phyloP scores from a whole-genome alignment of 1,140 invertebrate species.

The Sycophila sp. region DNA sequence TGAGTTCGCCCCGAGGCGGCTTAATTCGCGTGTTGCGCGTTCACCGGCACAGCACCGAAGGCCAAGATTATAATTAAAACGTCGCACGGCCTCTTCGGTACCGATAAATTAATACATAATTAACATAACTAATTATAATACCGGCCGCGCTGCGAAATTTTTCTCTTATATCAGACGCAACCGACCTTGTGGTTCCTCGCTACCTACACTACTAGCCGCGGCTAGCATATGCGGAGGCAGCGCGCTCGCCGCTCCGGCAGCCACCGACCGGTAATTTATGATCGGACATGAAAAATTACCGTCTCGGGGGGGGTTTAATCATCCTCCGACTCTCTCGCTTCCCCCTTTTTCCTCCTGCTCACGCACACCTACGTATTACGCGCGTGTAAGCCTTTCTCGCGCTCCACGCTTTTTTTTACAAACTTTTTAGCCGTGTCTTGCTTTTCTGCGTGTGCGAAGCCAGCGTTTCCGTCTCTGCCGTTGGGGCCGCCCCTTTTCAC shows the following conservation, averaged over 20 bases:
- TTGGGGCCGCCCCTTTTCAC: conserved; percentile 35
- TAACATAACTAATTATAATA: conserved; percentile 67
- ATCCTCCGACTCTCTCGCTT: conserved; percentile 50
- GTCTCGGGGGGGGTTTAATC: conserved; percentile 62
- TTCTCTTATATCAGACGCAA: conserved; percentile 56
- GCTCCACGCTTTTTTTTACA: conserved; percentile 33
- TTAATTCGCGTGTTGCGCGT: background rate
- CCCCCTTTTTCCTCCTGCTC: conserved; percentile 21
- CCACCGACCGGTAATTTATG: conserved; percentile 59
- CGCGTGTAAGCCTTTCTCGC: conserved; percentile 29
- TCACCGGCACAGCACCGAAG: conserved; percentile 40
- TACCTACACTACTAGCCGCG: background rate
- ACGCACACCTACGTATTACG: conserved; percentile 8
- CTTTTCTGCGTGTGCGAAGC: background rate
- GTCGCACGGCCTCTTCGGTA: conserved; percentile 56
- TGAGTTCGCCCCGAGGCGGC: background rate
- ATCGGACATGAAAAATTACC: conserved; percentile 66
- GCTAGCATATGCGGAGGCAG: conserved; percentile 52
- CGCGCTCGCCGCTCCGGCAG: conserved; percentile 38
- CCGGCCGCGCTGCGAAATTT: conserved; percentile 57
- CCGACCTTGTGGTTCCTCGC: conserved; percentile 32
- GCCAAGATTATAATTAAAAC: conserved; percentile 64
- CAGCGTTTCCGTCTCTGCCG: conserved; percentile 20
- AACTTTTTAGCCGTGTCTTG: background rate
- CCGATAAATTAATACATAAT: conserved; percentile 66